Conservation (phyloP, 1,140 invertebrate species). For the Colletes latitarsis region DNA sequence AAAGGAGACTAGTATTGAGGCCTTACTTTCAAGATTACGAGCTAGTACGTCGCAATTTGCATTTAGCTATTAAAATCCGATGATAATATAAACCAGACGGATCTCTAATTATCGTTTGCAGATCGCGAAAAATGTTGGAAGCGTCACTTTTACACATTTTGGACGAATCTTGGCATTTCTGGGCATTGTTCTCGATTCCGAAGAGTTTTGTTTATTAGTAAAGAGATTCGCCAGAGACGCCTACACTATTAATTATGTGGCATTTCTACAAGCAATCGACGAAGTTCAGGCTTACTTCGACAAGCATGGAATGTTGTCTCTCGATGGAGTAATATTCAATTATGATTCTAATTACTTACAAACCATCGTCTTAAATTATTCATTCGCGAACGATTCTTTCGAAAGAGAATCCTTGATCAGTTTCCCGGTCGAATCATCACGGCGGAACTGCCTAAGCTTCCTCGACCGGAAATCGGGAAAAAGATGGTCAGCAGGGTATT, state of each 20-base stretch:
- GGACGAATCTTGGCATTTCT: slow-evolving; percentile 86
- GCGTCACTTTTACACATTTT: slow-evolving; percentile 87
- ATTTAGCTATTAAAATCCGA: not conserved
- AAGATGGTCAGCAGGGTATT: slow-evolving; percentile 80
- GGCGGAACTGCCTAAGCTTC: slow-evolving; percentile 84
- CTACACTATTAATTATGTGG: slow-evolving; percentile 87
- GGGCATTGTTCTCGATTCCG: slow-evolving; percentile 83
- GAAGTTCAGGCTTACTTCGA: slow-evolving; percentile 81
- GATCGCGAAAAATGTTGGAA: slow-evolving; percentile 87
- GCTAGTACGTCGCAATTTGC: slow-evolving; percentile 77
- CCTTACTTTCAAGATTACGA: slow-evolving; percentile 90
- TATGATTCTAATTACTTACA: not conserved
- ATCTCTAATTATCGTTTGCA: slow-evolving; percentile 63
- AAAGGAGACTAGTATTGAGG: slow-evolving; percentile 82
- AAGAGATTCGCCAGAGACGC: slow-evolving; percentile 86
- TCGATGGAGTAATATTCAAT: slow-evolving; percentile 46
- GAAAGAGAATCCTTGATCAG: slow-evolving; percentile 80
- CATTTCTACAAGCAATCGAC: slow-evolving; percentile 84
- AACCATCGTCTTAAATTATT: not conserved
- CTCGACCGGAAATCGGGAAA: slow-evolving; percentile 84
- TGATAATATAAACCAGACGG: not conserved
- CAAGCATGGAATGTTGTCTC: slow-evolving; percentile 81
- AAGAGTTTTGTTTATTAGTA: slow-evolving; percentile 86
- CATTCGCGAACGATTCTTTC: not conserved
- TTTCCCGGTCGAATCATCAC: slow-evolving; percentile 85